Evolutionary conservation across 1,140 invertebrate genomes (phyloP).

Genomic region (Brachionus calyciflorus): DNA sequence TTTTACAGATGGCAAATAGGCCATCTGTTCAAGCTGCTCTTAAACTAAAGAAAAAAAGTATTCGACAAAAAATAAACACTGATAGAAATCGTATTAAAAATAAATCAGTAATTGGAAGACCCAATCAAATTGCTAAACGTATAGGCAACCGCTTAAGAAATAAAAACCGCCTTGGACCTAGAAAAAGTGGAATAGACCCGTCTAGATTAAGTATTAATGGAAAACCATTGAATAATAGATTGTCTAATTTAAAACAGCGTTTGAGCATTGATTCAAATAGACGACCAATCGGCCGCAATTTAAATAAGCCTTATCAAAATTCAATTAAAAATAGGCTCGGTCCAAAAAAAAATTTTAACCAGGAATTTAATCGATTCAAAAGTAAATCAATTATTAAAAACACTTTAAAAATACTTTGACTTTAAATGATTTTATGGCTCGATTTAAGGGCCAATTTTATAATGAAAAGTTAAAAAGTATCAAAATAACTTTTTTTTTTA

Average conservation of each 20-base stretch:
- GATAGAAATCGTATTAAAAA: neutral
- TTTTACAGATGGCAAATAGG: constrained; percentile 64
- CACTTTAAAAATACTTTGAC: neutral
- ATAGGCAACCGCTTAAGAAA: too few relatives aligned
- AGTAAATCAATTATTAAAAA: neutral
- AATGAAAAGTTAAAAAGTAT: too few relatives aligned
- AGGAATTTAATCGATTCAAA: neutral
- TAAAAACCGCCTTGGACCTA: too few relatives aligned
- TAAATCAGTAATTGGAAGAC: too few relatives aligned
- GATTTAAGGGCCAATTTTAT: too few relatives aligned
- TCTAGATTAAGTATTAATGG: neutral
- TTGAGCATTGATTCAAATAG: too few relatives aligned
- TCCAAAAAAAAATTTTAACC: neutral
- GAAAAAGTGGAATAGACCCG: neutral
- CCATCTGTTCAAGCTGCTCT: constrained; percentile 62
- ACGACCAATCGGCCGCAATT: too few relatives aligned
- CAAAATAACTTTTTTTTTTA: too few relatives aligned
- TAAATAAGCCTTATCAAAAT: too few relatives aligned
- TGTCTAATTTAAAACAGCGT: neutral
- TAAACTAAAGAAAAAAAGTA: constrained; percentile 55
- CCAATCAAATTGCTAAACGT: too few relatives aligned
- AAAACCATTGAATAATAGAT: neutral
- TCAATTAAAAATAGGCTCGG: too few relatives aligned
- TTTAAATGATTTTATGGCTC: too few relatives aligned
- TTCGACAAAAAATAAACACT: neutral